A percentile compares a stretch with the other conserved stretches of the same genome.
phyloP scores from a whole-genome alignment of 2,113 vertebrate genomes.

The Suricata suricatta region DNA sequence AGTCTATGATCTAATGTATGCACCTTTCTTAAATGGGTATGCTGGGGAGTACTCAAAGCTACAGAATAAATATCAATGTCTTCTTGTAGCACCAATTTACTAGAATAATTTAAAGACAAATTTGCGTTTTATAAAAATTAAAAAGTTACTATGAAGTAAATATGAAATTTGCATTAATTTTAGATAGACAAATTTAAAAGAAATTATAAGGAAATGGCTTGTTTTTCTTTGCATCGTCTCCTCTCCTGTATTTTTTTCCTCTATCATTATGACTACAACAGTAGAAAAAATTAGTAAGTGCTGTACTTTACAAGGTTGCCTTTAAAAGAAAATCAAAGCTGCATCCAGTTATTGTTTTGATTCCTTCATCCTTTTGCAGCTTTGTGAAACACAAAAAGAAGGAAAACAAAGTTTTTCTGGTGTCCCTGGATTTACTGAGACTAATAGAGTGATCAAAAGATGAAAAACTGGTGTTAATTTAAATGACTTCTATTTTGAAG shows the following conservation, averaged over 20 bases:
- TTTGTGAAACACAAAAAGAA: slow-evolving; percentile 18
- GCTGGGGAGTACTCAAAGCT: background rate
- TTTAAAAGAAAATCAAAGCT: background rate
- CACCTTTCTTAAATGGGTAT: slow-evolving; percentile 17
- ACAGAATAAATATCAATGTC: background rate
- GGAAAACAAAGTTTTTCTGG: background rate
- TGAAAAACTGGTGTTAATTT: background rate
- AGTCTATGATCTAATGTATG: background rate
- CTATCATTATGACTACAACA: background rate
- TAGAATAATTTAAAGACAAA: slow-evolving; percentile 18
- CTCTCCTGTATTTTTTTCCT: background rate
- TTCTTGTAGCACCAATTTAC: background rate
- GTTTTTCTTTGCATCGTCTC: background rate
- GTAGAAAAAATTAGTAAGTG: background rate
- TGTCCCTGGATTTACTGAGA: background rate
- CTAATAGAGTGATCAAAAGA: background rate
- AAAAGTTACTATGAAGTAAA: background rate
- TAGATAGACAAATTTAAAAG: slow-evolving; percentile 45
- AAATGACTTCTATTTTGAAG: background rate
- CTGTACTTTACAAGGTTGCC: background rate
- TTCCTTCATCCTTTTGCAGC: background rate
- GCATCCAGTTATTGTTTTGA: background rate
- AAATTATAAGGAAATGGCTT: background rate
- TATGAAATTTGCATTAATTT: slow-evolving; percentile 26
- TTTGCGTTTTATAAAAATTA: background rate